phyloP scores from a whole-genome alignment of 2,888 invertebrate species.

The Pyrocoelia pectoralis region DNA sequence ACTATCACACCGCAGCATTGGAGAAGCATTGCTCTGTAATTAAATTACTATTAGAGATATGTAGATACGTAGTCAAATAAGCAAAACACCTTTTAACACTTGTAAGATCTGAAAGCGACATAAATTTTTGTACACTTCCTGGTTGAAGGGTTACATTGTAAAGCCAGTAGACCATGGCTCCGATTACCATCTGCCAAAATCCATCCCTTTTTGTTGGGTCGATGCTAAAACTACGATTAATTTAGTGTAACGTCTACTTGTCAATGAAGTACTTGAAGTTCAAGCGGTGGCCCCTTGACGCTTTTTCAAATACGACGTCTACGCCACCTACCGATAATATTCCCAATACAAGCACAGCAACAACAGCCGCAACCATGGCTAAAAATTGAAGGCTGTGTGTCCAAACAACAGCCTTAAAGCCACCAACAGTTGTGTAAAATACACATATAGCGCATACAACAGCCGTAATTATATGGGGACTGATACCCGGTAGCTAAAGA shows the following conservation, averaged over 20 bases:
- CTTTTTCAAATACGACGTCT: constrained; percentile 65
- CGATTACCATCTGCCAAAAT: constrained; percentile 68
- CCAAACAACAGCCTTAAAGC: constrained; percentile 71
- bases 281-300: constrained; percentile 64
- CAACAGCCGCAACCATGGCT: constrained; percentile 62
- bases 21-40: constrained; percentile 25
- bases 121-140: constrained; percentile 67
- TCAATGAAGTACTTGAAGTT: constrained; percentile 64
- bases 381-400: constrained; percentile 67
- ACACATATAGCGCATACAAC: constrained; percentile 76
- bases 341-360: constrained; percentile 68
- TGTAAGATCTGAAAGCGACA: no score
- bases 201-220: constrained; percentile 67
- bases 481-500: no score
- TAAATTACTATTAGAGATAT: neutral
- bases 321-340: constrained; percentile 65
- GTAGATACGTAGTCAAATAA: neutral
- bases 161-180: constrained; percentile 65
- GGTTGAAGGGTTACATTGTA: constrained; percentile 66
- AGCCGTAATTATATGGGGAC: constrained; percentile 70
- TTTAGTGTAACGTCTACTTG: no score
- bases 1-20: constrained; percentile 61
- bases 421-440: constrained; percentile 76
- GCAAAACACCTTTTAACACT: no score
- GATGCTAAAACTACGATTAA: constrained; percentile 63